phyloP scores from a whole-genome alignment of 2,797 vertebrate genomes.

The Champsocephalus esox region DNA sequence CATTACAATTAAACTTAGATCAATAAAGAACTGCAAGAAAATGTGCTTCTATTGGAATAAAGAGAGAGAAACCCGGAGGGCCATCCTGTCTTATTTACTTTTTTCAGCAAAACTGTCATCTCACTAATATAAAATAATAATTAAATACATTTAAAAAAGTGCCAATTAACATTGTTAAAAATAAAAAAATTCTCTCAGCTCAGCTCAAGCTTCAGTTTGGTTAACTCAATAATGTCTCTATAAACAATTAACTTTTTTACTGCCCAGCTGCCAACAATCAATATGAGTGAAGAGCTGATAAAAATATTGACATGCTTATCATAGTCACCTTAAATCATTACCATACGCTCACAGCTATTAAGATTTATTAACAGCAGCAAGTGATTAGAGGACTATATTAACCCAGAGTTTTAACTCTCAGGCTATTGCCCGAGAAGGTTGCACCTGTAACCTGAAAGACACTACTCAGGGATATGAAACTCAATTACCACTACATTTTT shows the following conservation, averaged over 20 bases:
- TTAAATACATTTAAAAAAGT: constrained; percentile 5
- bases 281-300: constrained; percentile 1
- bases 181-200: background rate
- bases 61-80: constrained; percentile 22
- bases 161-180: background rate
- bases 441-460: background rate
- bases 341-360: background rate
- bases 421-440: background rate
- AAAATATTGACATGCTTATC: constrained; percentile 5
- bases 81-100: constrained; percentile 5
- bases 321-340: constrained; percentile 8
- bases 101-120: constrained; percentile 8
- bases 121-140: constrained; percentile 17
- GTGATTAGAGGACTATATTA: background rate
- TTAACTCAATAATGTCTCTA: background rate
- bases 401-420: background rate
- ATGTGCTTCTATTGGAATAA: constrained; percentile 37
- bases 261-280: constrained; percentile 1
- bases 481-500: background rate
- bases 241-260: background rate
- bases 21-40: constrained; percentile 29
- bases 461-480: background rate
- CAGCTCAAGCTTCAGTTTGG: background rate
- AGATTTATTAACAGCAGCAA: background rate
- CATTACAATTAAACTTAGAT: constrained; percentile 38